A percentile compares a stretch with the other conserved stretches of the same genome.
Evolutionary conservation across 2,888 invertebrate genomes (phyloP).

Genomic region (Vanessa cardui): DNA sequence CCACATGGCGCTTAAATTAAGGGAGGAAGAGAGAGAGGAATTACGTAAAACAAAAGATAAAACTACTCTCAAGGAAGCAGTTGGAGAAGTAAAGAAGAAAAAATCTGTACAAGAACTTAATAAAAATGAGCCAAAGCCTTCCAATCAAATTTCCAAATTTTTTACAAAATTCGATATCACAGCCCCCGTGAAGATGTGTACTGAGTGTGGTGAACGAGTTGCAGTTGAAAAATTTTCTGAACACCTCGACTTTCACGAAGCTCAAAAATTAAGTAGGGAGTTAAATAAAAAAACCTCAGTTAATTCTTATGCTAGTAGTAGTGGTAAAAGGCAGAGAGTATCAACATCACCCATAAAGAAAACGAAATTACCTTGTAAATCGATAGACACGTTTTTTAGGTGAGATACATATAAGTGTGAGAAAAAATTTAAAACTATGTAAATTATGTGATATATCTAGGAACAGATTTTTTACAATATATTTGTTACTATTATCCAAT

Average conservation of each 20-base stretch:
- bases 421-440: not conserved
- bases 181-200: conserved; percentile 80
- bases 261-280: conserved; percentile 88
- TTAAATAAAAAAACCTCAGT: conserved; percentile 74
- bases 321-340: conserved; percentile 67
- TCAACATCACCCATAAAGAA: conserved; percentile 64
- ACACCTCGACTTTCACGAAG: conserved; percentile 93
- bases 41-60: conserved; percentile 44
- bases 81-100: conserved; percentile 44
- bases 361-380: conserved; percentile 65
- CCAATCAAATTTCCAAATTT: conserved; percentile 71
- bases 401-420: conserved; percentile 32
- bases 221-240: conserved; percentile 84
- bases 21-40: conserved; percentile 79
- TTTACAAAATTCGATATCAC: conserved; percentile 71
- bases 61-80: conserved; percentile 43
- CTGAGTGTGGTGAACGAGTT: conserved; percentile 86
- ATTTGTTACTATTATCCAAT: no score
- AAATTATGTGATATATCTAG: not conserved
- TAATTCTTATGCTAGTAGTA: conserved; percentile 29
- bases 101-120: conserved; percentile 30
- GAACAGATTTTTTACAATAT: no score
- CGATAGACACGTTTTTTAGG: conserved; percentile 73
- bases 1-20: conserved; percentile 87
- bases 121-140: conserved; percentile 52